Conservation (phyloP, 2,797 vertebrate species). For the Tokudaia muenninki region DNA sequence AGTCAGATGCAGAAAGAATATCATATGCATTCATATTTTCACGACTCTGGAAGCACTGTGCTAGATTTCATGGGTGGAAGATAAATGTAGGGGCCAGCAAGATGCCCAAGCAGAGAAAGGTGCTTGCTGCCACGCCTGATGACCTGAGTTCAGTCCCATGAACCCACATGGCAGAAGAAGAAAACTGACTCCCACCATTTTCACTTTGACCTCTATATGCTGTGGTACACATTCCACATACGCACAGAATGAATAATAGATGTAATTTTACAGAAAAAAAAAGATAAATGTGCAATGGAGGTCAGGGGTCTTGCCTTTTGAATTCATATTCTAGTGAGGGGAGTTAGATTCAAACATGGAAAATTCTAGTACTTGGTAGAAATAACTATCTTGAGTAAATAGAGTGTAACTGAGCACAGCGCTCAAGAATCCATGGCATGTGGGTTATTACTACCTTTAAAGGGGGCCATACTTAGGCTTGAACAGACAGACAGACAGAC, state of each 20-base stretch:
- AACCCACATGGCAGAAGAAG: not conserved
- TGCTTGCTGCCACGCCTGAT: too few species aligned
- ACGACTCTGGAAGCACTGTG: not conserved
- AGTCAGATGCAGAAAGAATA: not conserved
- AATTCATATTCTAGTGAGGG: not conserved
- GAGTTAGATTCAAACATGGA: not conserved
- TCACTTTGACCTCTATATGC: not conserved
- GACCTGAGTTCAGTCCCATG: too few species aligned
- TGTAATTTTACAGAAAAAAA: not conserved
- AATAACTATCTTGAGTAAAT: not conserved
- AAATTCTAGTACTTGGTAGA: not conserved
- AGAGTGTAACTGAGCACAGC: not conserved
- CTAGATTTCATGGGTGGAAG: not conserved
- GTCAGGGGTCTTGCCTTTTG: not conserved
- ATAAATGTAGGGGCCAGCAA: not conserved
- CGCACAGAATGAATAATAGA: too few species aligned
- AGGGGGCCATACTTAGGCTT: not conserved
- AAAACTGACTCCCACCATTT: too few species aligned
- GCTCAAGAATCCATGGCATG: not conserved
- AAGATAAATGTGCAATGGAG: too few species aligned
- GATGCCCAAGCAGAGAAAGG: not conserved
- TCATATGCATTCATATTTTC: not conserved
- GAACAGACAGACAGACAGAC: not conserved
- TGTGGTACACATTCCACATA: not conserved
- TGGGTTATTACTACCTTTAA: not conserved